A percentile compares a stretch with the other conserved stretches of the same genome.
Conservation (phyloP, 2,113 vertebrate species). For the Crotophaga sulcirostris region DNA sequence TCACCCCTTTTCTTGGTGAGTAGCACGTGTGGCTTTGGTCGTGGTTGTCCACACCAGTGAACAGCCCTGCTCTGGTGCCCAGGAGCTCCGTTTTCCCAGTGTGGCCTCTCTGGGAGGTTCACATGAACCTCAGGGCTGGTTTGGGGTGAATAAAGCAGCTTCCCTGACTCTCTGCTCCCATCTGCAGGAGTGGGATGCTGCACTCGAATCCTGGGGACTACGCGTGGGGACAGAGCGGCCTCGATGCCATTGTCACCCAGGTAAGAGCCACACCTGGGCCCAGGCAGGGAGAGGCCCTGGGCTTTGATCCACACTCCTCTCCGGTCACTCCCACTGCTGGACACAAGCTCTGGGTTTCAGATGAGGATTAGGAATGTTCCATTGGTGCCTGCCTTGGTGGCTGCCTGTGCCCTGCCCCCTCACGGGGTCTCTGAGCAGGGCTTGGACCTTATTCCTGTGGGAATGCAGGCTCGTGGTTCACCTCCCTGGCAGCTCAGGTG, state of each 20-base stretch:
- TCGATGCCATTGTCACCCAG: conserved; percentile 97
- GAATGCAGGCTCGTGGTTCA: neutral
- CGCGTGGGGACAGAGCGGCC: conserved; percentile 95
- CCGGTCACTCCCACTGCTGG: neutral
- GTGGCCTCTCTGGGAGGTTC: too few species aligned
- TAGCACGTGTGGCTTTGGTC: neutral
- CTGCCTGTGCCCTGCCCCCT: neutral
- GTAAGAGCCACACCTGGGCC: conserved; percentile 68
- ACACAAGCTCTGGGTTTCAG: too few species aligned
- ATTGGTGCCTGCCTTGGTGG: too few species aligned
- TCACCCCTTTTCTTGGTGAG: conserved; percentile 91
- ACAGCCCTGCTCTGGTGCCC: neutral
- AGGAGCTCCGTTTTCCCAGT: neutral
- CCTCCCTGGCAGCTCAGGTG: too few species aligned
- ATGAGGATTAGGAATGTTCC: accelerated
- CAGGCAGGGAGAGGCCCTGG: neutral
- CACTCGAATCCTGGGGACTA: conserved; percentile 97
- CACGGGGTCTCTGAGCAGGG: too few species aligned
- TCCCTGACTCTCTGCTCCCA: neutral
- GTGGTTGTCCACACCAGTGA: neutral
- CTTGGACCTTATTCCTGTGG: accelerated
- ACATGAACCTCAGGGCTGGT: neutral
- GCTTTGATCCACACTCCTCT: neutral
- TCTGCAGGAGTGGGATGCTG: conserved; percentile 90
- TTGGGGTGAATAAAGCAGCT: neutral